phyloP scores from a whole-genome alignment of 2,888 invertebrate genomes.

The Trimorus sp. region DNA sequence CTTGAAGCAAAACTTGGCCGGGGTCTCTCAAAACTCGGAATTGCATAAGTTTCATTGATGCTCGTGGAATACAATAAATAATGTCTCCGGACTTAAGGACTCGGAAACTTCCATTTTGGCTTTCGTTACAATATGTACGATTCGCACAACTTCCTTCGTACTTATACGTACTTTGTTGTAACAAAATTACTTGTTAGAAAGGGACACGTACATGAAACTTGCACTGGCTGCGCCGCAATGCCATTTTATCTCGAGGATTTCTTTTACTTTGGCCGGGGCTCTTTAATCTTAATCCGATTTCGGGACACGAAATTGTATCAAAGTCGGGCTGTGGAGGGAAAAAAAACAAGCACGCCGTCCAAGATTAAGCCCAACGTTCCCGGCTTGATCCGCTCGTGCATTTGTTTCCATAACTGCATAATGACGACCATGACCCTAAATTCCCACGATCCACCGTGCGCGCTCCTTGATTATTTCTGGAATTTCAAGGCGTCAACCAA shows the following conservation, averaged over 20 bases:
- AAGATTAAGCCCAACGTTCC: constrained; percentile 52
- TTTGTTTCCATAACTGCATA: constrained; percentile 61
- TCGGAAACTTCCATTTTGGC: too few relatives aligned
- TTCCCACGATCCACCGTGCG: constrained; percentile 58
- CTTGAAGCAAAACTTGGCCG: too few relatives aligned
- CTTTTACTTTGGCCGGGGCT: constrained; percentile 5
- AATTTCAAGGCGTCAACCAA: constrained; percentile 55
- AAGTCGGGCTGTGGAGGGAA: constrained; percentile 2
- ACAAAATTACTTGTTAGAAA: too few relatives aligned
- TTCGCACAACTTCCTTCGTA: too few relatives aligned
- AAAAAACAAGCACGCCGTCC: constrained; percentile 6
- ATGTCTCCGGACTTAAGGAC: too few relatives aligned
- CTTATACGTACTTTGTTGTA: too few relatives aligned
- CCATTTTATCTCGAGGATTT: not conserved
- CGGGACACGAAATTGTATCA: constrained; percentile 22
- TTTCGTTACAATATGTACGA: too few relatives aligned
- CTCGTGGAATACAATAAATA: too few relatives aligned
- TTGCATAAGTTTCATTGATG: too few relatives aligned
- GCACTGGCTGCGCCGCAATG: too few relatives aligned
- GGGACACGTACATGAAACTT: too few relatives aligned
- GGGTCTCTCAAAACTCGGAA: too few relatives aligned
- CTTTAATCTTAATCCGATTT: constrained; percentile 31
- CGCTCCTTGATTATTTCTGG: constrained; percentile 55
- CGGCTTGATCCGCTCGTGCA: constrained; percentile 43
- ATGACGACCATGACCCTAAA: constrained; percentile 63